A percentile compares a stretch with the other conserved stretches of the same genome.
These are phyloP conservation scores for Tragelaphus buxtoni DNA, from an alignment of 2,113 vertebrate genomes.

Conservation along the genomic window DNA sequence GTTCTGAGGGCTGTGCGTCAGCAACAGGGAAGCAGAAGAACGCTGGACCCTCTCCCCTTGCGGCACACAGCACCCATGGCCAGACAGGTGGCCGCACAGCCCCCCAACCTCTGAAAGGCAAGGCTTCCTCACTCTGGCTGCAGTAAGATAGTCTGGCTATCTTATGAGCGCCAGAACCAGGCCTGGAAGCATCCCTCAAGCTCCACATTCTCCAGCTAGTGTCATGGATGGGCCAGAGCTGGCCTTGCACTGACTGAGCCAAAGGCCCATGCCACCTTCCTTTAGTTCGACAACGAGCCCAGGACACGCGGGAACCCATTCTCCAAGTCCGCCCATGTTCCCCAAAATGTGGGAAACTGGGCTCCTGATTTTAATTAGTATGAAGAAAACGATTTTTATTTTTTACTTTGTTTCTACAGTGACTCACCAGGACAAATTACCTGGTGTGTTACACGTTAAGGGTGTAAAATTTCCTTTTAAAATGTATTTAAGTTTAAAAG, in stretches of 20 bases:
- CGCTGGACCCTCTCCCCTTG: neutral
- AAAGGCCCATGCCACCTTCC: neutral
- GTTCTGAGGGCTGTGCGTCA: too few relatives aligned
- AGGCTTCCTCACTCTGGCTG: neutral
- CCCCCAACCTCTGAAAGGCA: neutral
- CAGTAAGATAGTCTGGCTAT: neutral
- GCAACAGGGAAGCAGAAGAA: neutral
- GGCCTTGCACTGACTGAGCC: too few relatives aligned
- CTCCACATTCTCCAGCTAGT: neutral
- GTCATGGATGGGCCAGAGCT: neutral
- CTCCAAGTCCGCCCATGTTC: neutral
- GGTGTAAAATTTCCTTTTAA: neutral
- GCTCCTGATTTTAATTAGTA: neutral
- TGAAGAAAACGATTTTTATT: neutral
- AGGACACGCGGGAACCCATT: neutral
- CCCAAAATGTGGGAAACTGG: rapidly evolving
- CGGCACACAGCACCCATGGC: neutral
- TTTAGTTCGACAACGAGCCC: neutral
- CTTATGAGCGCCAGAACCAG: neutral
- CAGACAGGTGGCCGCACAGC: neutral
- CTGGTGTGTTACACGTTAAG: neutral
- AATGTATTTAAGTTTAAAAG: neutral
- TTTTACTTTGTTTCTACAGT: neutral
- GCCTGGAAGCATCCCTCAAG: neutral
- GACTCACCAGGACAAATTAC: neutral